Evolutionary conservation across 2,888 invertebrate species (phyloP), one percentile per base, ranked within the genome.

Genomic region (Xylota segnis): DNA sequence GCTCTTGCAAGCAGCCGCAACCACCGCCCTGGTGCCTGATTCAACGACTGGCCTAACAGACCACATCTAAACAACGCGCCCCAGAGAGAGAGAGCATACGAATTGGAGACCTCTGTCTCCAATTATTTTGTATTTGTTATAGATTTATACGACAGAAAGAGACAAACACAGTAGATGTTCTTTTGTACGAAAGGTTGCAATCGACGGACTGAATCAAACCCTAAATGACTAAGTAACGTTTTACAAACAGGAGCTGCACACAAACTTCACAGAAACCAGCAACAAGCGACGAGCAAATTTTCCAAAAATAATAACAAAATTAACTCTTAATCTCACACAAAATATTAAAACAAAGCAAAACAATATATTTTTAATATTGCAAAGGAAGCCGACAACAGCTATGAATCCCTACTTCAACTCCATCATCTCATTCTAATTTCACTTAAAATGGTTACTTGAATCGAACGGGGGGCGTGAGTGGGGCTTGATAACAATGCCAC

Each of bases 121-220:
- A 65, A 70, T 50, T 45, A 68, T 72, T 84, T 84, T 84, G 45
- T 58, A 84, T 56, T 75, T 81, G 81, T 75, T 76, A 66, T 54
- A 86, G 54, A 71, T 81, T 71, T 66, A 70, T 65, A 81, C 40
- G 71, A 54, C 23, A 71, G 79, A 54, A 45, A 58, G 40, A 65
- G 54, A 56, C 32, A 54, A 71, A 76, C 61, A 16, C 29, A 45
- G n/a, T 27, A 23, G 47, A 75, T 76, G 72, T 81, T 79, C 70
- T 83, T 84, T 79, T 84, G 81, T 84, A 79, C 65, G 84, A 76
- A 81, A 61, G 81, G 84, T 86, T 76, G 76, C 65, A 76, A 82
- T 76, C 56, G 86, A 86, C 82, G 86, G 82, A 86, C 86, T 86
- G 86, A 86, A 82, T 59, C 58, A 23, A 79, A 54, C 70, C 61